phyloP scores from a whole-genome alignment of 1,140 invertebrate genomes.

The Drosophila equinoxialis region DNA sequence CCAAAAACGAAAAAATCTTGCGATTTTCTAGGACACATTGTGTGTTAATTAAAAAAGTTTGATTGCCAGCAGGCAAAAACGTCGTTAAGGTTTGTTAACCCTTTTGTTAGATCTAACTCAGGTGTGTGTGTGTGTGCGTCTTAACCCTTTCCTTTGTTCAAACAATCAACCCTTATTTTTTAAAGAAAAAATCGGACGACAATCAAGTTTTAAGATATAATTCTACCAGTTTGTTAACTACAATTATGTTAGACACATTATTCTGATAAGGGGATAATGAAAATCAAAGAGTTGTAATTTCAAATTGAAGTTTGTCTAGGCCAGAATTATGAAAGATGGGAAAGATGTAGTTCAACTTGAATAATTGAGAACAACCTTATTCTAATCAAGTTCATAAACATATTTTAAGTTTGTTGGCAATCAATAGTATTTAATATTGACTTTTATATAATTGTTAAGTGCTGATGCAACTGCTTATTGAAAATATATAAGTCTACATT shows the following conservation, averaged over 20 bases:
- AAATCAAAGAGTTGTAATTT: background rate
- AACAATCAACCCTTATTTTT: conserved; percentile 2
- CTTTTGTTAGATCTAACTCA: background rate
- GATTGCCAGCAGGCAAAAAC: conserved; percentile 43
- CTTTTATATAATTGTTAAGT: no score
- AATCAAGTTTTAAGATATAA: background rate
- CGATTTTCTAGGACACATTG: conserved; percentile 53
- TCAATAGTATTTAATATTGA: no score
- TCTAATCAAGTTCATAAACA: no score
- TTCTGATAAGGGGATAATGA: background rate
- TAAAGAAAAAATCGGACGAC: background rate
- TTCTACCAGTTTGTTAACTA: background rate
- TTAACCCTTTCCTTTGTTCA: background rate
- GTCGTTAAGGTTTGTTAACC: conserved; percentile 17
- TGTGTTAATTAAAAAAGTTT: conserved; percentile 69
- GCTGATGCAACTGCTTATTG: no score
- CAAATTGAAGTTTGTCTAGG: no score
- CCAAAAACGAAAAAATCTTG: conserved; percentile 12
- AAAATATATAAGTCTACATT: no score
- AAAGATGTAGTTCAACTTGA: no score
- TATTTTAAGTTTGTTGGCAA: no score
- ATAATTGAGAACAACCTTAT: no score
- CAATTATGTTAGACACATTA: background rate
- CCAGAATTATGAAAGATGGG: no score
- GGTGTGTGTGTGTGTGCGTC: background rate